Evolutionary conservation across 2,888 invertebrate genomes (phyloP).

Genomic region (Acrobasis repandana): DNA sequence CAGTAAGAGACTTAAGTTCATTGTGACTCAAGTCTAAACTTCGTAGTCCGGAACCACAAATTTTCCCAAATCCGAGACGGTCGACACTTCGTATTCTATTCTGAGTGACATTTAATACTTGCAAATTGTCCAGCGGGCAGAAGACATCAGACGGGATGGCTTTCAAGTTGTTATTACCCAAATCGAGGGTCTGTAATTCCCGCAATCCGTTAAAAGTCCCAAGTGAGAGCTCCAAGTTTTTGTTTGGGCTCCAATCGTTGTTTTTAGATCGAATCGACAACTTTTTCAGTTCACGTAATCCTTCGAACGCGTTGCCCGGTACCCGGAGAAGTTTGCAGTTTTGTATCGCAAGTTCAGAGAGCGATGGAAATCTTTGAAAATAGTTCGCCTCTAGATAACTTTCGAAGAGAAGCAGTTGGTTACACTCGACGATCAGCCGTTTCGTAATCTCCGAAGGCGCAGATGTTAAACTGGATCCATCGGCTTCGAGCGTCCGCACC

Average conservation of each 20-base stretch:
- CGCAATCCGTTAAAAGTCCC: conserved; percentile 89
- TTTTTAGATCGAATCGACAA: conserved; percentile 91
- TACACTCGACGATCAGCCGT: conserved; percentile 89
- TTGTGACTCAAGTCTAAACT: conserved; percentile 92
- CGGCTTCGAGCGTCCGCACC: conserved; percentile 87
- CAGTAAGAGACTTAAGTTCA: conserved; percentile 87
- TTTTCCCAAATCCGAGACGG: conserved; percentile 87
- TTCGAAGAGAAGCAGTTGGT: conserved; percentile 89
- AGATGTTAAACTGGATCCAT: conserved; percentile 85
- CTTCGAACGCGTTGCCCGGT: conserved; percentile 90
- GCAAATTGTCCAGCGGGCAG: conserved; percentile 90
- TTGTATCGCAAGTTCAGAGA: conserved; percentile 88
- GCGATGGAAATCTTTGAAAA: conserved; percentile 88
- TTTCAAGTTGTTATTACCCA: conserved; percentile 91
- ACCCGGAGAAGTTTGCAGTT: conserved; percentile 91
- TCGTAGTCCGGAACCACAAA: conserved; percentile 87
- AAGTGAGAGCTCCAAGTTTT: conserved; percentile 88
- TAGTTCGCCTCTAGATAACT: conserved; percentile 89
- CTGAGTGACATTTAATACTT: conserved; percentile 91
- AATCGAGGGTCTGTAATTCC: conserved; percentile 89
- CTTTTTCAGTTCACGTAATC: conserved; percentile 90
- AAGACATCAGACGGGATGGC: conserved; percentile 90
- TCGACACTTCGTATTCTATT: conserved; percentile 91
- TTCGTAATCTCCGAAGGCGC: conserved; percentile 87
- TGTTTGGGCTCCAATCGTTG: conserved; percentile 89